Percentiles rank a stretch among this genome's conserved stretches.
phyloP scores from a whole-genome alignment of 2,888 invertebrate genomes.

The Mesodorylaimus sp. region DNA sequence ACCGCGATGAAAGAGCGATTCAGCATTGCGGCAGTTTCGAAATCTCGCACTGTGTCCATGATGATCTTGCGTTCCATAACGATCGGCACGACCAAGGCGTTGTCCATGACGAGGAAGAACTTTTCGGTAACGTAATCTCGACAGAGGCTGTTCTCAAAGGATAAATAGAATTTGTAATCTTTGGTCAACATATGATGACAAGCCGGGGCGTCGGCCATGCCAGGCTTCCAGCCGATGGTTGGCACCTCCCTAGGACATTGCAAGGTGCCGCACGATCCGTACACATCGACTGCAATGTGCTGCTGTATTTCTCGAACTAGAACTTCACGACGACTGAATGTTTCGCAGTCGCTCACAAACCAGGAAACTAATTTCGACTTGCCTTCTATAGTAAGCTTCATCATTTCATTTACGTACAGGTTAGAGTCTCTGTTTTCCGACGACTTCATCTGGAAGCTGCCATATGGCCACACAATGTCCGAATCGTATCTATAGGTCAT shows the following conservation, averaged over 20 bases:
- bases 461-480: conserved; percentile 87
- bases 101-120: conserved; percentile 9
- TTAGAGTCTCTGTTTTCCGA: background rate
- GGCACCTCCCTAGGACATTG: conserved; percentile 46
- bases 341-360: conserved; percentile 94
- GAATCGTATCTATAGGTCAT: conserved; percentile 85
- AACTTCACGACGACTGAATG: conserved; percentile 65
- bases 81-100: too few species aligned
- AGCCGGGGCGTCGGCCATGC: background rate
- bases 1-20: conserved; percentile 82
- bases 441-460: conserved; percentile 58
- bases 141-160: conserved; percentile 11
- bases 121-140: conserved; percentile 10
- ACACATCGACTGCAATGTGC: conserved; percentile 71
- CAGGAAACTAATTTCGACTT: conserved; percentile 50
- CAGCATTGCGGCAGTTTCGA: too few species aligned
- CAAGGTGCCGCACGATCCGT: conserved; percentile 66
- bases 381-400: conserved; percentile 44
- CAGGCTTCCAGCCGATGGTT: too few species aligned
- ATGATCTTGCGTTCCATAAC: too few species aligned
- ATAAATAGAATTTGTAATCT: conserved; percentile 9
- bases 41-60: too few species aligned
- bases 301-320: conserved; percentile 67
- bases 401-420: background rate
- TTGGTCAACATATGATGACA: background rate